Percentiles rank a stretch among this genome's conserved stretches.
These are phyloP conservation scores for Ateles fusciceps DNA, from an alignment of 2,797 vertebrate species.

Conservation along the genomic window DNA sequence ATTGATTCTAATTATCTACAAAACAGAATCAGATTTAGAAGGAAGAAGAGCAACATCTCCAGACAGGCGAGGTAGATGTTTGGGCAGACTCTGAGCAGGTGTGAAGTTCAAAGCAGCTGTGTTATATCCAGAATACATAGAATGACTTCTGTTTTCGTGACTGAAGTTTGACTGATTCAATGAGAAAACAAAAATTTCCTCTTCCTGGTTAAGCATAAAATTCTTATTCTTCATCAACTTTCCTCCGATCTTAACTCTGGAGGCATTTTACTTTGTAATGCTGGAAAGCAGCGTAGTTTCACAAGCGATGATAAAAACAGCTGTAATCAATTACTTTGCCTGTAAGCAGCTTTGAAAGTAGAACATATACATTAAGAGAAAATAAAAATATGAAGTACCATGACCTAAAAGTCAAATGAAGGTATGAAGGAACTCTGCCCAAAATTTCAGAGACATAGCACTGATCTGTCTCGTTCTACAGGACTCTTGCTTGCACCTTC, in stretches of 20 bases:
- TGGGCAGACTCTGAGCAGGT: neutral
- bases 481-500: fast-evolving
- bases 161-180: neutral
- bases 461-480: neutral
- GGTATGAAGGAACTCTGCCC: neutral
- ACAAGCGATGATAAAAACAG: neutral
- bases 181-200: neutral
- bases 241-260: neutral
- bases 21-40: neutral
- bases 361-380: neutral
- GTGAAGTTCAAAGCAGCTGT: neutral
- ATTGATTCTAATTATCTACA: neutral
- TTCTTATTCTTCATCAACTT: neutral
- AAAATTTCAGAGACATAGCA: neutral
- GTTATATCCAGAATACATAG: neutral
- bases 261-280: neutral
- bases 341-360: neutral
- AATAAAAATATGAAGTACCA: neutral
- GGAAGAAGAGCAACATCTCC: neutral
- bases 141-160: neutral
- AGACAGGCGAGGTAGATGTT: neutral
- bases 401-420: neutral
- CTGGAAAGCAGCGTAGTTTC: neutral
- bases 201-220: neutral
- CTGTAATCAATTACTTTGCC: neutral